phyloP scores from a whole-genome alignment of 2,113 vertebrate genomes.

The Aegithalos caudatus region DNA sequence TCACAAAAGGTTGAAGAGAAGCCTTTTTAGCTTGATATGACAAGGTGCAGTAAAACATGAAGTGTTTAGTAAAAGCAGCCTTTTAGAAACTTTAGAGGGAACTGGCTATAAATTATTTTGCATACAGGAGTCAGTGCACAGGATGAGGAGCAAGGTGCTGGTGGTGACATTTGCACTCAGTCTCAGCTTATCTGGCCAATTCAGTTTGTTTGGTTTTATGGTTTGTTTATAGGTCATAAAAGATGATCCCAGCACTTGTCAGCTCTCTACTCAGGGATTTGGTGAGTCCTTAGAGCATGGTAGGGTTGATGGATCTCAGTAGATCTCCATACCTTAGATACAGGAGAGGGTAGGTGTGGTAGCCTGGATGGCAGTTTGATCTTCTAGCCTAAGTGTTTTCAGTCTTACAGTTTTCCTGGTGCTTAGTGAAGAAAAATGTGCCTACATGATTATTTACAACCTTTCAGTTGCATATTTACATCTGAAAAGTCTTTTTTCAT shows the following conservation, averaged over 20 bases:
- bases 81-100: neutral
- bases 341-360: neutral
- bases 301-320: neutral
- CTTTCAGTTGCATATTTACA: neutral
- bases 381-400: neutral
- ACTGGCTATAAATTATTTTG: neutral
- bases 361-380: neutral
- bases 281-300: neutral
- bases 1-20: neutral
- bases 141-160: neutral
- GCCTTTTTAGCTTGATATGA: neutral
- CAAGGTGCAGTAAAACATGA: neutral
- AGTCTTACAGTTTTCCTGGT: neutral
- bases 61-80: neutral
- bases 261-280: neutral
- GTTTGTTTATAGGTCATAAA: neutral
- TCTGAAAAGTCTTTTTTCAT: neutral
- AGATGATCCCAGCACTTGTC: neutral
- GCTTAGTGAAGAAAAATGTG: neutral
- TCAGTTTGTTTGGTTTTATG: neutral
- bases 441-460: neutral
- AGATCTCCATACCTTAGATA: neutral
- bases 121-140: neutral
- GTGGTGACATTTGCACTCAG: neutral
- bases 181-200: neutral